These are phyloP conservation scores for Taenioides sp. DNA, from an alignment of 2,797 vertebrate genomes.

Conservation along the genomic window DNA sequence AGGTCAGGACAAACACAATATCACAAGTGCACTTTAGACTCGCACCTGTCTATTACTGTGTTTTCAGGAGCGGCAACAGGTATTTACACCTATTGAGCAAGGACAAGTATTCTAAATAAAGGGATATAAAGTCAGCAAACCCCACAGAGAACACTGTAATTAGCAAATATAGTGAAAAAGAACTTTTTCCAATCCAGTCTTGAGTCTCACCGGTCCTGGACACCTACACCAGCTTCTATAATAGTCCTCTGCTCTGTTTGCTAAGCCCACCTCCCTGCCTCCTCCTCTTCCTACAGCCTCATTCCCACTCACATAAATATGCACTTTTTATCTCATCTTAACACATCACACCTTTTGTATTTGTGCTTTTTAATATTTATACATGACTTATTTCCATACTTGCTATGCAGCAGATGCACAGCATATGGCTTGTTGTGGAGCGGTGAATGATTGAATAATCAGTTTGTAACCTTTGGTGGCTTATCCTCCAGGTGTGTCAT, in stretches of 20 bases:
- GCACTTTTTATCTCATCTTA: slow-evolving; percentile 36
- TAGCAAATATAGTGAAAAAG: neutral
- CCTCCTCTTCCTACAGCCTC: slow-evolving; percentile 8
- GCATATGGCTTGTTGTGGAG: slow-evolving; percentile 65
- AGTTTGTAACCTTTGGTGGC: slow-evolving; percentile 64
- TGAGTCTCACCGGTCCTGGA: slow-evolving; percentile 34
- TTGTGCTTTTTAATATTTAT: slow-evolving; percentile 73
- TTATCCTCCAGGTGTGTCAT: slow-evolving; percentile 63
- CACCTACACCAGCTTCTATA: slow-evolving; percentile 19
- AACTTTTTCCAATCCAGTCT: neutral
- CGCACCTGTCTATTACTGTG: slow-evolving; percentile 62
- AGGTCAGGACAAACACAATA: slow-evolving; percentile 48
- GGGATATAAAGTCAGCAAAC: neutral
- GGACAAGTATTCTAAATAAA: neutral
- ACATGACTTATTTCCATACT: slow-evolving; percentile 66
- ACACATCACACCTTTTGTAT: slow-evolving; percentile 48
- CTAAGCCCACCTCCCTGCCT: slow-evolving; percentile 12
- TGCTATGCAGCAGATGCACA: slow-evolving; percentile 60
- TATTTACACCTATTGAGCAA: slow-evolving; percentile 38
- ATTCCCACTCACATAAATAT: slow-evolving; percentile 18
- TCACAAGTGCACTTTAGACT: slow-evolving; percentile 52
- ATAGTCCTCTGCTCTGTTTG: slow-evolving; percentile 33
- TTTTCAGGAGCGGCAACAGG: slow-evolving; percentile 31
- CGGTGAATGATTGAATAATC: slow-evolving; percentile 66
- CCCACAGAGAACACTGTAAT: neutral